Evolutionary conservation across 1,140 invertebrate genomes (phyloP).

Genomic region (Lepidurus apus): DNA sequence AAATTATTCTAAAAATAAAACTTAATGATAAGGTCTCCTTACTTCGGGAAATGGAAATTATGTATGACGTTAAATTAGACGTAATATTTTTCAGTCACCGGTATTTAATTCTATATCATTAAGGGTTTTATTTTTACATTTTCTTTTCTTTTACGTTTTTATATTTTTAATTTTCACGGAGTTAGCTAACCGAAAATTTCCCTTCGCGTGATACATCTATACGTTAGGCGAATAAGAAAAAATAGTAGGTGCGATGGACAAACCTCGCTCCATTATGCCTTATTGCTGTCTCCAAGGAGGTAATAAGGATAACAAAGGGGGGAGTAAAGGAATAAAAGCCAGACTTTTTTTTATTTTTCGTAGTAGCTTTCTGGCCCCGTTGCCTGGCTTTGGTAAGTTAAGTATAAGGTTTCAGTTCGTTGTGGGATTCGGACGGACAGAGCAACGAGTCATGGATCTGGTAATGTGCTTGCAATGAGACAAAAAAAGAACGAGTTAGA

Average conservation of each 20-base stretch:
- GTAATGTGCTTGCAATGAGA: not conserved
- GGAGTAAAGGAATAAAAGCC: not conserved
- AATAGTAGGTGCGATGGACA: not conserved
- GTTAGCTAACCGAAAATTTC: too few relatives aligned
- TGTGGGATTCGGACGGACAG: not conserved
- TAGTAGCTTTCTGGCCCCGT: not conserved
- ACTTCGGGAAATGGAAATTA: too few relatives aligned
- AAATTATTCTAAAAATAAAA: not conserved
- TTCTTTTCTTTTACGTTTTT: too few relatives aligned
- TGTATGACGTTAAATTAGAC: too few relatives aligned
- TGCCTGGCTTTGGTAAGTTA: not conserved
- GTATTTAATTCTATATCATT: not conserved
- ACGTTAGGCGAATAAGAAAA: not conserved
- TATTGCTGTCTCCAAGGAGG: not conserved
- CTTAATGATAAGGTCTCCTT: not conserved
- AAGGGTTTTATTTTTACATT: not conserved
- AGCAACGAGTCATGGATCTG: not conserved
- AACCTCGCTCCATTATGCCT: too few relatives aligned
- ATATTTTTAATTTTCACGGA: too few relatives aligned
- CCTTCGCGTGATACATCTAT: too few relatives aligned
- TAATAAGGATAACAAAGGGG: not conserved
- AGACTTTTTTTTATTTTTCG: not conserved
- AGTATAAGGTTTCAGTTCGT: not conserved
- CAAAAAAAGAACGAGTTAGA: not conserved
- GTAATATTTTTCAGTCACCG: not conserved